Conservation (phyloP, 1,140 invertebrate genomes). For the Telenomus remus region DNA sequence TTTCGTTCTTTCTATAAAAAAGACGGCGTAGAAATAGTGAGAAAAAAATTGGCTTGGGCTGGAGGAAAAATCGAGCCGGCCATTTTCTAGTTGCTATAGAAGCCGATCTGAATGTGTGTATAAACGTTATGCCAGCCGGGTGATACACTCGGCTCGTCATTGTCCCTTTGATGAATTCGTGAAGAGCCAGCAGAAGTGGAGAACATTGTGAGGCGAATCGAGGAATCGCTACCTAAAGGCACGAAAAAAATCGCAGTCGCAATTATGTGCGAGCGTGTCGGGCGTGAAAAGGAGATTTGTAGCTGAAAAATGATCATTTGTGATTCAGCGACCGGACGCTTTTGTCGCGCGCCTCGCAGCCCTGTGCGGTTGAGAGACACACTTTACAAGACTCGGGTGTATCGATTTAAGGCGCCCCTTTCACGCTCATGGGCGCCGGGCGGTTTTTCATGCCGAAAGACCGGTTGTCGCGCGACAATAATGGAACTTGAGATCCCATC, state of each 20-base stretch:
- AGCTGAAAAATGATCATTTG: constrained; percentile 60
- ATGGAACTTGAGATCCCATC: constrained; percentile 25
- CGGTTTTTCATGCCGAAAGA: constrained; percentile 20
- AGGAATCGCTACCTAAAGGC: constrained; percentile 59
- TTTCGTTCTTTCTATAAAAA: constrained; percentile 63
- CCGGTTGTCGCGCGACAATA: constrained; percentile 17
- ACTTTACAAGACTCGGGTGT: constrained; percentile 51
- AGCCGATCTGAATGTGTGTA: constrained; percentile 28
- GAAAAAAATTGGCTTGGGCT: constrained; percentile 24
- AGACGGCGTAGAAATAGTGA: constrained; percentile 33
- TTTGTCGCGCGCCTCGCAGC: constrained; percentile 47
- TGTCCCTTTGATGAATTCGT: constrained; percentile 22
- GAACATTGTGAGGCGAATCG: constrained; percentile 40
- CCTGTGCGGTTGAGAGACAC: constrained; percentile 44
- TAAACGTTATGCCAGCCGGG: constrained; percentile 30
- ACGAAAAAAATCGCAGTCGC: constrained; percentile 9
- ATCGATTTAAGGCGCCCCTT: constrained; percentile 48
- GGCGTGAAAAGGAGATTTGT: constrained; percentile 61
- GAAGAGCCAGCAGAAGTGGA: constrained; percentile 27
- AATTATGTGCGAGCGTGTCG: constrained; percentile 43
- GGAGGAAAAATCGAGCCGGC: constrained; percentile 28
- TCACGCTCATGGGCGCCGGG: constrained; percentile 34
- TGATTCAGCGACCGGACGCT: constrained; percentile 30
- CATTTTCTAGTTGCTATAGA: constrained; percentile 24
- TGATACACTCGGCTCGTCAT: constrained; percentile 31